Base-by-base conservation (phyloP, 2,888 invertebrate species). In the Zootermopsis nevadensis region DNA sequence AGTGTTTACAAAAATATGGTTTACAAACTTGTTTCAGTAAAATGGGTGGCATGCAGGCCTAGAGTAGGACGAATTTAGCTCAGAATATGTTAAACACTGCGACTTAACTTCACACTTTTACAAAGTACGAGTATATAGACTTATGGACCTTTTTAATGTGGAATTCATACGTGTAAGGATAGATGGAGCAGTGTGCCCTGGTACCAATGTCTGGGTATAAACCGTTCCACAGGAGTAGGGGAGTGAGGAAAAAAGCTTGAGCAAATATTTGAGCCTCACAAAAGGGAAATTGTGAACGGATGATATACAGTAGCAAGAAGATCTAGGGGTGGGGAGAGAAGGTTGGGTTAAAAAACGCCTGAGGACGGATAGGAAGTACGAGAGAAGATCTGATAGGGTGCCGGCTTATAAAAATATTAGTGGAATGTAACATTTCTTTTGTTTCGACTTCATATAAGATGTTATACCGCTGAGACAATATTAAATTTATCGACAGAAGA, bases 201-300 rank as follows among this genome's bases (percentile, higher is more conserved):
- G 2, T 60, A 60, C 27, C 60, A 60, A 60, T 60, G 76, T 42
- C 76, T 76, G 76, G 76, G 42, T 76, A 76, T 76, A 76, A 76
- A 76, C 48, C 76, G 27, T 27, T 76, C 48, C 76, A 42, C 15
- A 38, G n/a, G 72, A 35, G 38, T 22, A 15, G 76, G 48, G 48
- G 42, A 8, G 38, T 24, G 76, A 27, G 27, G 55, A 48, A 31
- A 33, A 55, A 33, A 77, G 53, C 77, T 77, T 55, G 53, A 53
- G 77, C 55, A 77, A 77, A 77, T 77, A 77, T 77, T 77, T 77
- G 77, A 77, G 76, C 76, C 76, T 76, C 30, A 77, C 77, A 77
- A 77, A 77, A 77, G 77, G 77, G 77, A 77, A 77, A 77, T 31
- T 53, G 77, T 76, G 76, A 76, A 76, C 42, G 76, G 27, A 76